A percentile compares a stretch with the other conserved stretches of the same genome.
These are phyloP conservation scores for Typhlichthys eigenmanni DNA, from an alignment of 2,797 vertebrate species.

Conservation along the genomic window DNA sequence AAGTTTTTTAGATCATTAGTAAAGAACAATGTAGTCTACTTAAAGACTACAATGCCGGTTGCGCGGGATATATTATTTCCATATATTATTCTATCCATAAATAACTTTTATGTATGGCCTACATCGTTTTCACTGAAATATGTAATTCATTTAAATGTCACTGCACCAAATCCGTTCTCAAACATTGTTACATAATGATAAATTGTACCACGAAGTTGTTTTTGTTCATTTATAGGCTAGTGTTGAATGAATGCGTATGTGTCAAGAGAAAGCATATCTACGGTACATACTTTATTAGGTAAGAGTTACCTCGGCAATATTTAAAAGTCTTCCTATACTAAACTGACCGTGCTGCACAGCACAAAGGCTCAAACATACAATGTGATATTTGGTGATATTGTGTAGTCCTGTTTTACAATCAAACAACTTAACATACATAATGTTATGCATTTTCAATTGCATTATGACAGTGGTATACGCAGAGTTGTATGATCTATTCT, in stretches of 20 bases:
- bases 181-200: not conserved
- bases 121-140: not conserved
- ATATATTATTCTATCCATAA: not conserved
- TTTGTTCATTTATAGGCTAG: not conserved
- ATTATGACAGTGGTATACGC: constrained; percentile 5
- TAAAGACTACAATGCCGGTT: not conserved
- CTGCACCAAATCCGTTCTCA: not conserved
- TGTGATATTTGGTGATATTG: no score
- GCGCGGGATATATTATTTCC: not conserved
- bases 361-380: constrained; percentile 10
- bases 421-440: not conserved
- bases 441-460: not conserved
- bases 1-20: constrained; percentile 23
- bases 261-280: not conserved
- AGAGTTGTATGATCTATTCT: not conserved
- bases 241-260: not conserved
- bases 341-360: constrained; percentile 29
- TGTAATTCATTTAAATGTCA: not conserved
- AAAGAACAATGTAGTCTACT: constrained; percentile 4
- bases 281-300: no score
- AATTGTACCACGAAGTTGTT: not conserved
- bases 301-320: no score
- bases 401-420: no score
- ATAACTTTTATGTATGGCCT: not conserved
- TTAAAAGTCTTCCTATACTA: constrained; percentile 11